These are phyloP conservation scores for Brachyopa scutellaris DNA, from an alignment of 2,888 invertebrate species.

Conservation along the genomic window DNA sequence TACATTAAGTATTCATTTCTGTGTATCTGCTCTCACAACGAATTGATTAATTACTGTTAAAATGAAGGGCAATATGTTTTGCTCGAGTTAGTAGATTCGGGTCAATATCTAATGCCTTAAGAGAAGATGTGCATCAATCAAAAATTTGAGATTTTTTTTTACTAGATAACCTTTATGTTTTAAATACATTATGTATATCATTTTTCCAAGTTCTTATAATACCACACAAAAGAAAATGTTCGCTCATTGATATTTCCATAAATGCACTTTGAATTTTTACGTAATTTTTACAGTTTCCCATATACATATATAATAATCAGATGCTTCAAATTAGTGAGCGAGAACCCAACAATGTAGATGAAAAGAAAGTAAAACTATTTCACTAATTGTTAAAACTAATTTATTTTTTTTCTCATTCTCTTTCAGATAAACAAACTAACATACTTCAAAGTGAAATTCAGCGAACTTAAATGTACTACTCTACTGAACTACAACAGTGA, in stretches of 20 bases:
- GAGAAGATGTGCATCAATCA: neutral
- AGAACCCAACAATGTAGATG: neutral
- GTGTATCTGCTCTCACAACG: no score
- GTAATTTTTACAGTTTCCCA: constrained; percentile 1
- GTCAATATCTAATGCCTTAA: neutral
- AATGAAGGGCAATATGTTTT: neutral
- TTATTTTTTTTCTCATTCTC: constrained; percentile 13
- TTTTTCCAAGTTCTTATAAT: no score
- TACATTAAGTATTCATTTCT: no score
- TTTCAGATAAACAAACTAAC: constrained; percentile 33
- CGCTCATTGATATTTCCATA: no score
- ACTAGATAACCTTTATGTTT: no score
- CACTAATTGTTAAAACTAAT: constrained; percentile 31
- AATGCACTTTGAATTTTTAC: neutral
- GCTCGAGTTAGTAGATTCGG: neutral
- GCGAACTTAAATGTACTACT: constrained; percentile 9
- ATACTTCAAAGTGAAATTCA: constrained; percentile 49
- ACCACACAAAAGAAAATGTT: no score
- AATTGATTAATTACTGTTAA: no score
- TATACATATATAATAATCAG: no score
- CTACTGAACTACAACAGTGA: neutral
- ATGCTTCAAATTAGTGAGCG: neutral
- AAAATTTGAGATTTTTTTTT: neutral
- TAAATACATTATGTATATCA: no score
- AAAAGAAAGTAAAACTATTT: constrained; percentile 43